These are phyloP conservation scores for Phaonia tiefii DNA, from an alignment of 2,888 invertebrate genomes.

Conservation along the genomic window DNA sequence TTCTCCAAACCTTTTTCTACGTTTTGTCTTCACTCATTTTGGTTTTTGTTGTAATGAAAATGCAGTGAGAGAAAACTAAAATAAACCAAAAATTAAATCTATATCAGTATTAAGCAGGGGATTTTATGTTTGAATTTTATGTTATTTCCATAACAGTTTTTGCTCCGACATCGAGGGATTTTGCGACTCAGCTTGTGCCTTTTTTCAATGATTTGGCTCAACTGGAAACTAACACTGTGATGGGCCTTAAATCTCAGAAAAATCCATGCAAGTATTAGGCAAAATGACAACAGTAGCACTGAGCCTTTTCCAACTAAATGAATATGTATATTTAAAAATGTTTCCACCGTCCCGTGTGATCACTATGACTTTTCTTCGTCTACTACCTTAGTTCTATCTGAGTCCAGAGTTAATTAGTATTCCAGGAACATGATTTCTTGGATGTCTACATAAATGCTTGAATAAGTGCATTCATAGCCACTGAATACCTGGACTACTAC, in stretches of 20 bases:
- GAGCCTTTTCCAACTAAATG: neutral
- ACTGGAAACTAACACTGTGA: too few relatives aligned
- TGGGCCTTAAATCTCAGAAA: too few relatives aligned
- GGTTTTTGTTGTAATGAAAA: neutral
- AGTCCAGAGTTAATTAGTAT: slow-evolving; percentile 54
- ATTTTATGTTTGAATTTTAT: too few relatives aligned
- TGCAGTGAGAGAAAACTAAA: neutral
- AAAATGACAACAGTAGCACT: neutral
- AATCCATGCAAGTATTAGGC: too few relatives aligned
- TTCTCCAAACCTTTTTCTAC: neutral
- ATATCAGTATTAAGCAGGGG: too few relatives aligned
- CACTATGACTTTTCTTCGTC: neutral
- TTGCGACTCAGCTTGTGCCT: too few relatives aligned
- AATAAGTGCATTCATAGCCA: slow-evolving; percentile 22
- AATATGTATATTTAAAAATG: neutral
- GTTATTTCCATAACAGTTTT: too few relatives aligned
- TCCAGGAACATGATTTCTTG: slow-evolving; percentile 49
- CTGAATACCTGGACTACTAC: too few relatives aligned
- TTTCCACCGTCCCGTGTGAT: neutral
- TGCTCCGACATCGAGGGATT: too few relatives aligned
- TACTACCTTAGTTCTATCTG: neutral
- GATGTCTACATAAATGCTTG: slow-evolving; percentile 42
- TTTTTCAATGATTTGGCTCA: too few relatives aligned
- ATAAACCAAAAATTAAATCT: too few relatives aligned
- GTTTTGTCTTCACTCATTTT: neutral